phyloP scores from a whole-genome alignment of 1,140 invertebrate genomes.

The Amphibalanus amphitrite region DNA sequence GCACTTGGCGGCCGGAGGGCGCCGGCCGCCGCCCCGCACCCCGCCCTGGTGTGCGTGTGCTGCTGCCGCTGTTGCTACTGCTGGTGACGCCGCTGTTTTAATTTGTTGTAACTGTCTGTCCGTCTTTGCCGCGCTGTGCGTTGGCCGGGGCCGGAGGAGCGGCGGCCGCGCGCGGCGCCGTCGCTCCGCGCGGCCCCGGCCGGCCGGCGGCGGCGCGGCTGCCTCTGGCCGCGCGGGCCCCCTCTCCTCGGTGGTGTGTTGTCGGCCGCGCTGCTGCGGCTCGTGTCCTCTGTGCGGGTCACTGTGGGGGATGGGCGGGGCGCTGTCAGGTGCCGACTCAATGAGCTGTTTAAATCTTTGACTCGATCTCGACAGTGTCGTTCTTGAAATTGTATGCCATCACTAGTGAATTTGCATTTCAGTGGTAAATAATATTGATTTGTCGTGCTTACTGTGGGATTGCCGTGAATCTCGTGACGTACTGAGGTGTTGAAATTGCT shows the following conservation, averaged over 20 bases:
- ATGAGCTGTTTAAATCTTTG: not conserved
- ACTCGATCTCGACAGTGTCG: not conserved
- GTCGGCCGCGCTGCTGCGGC: not conserved
- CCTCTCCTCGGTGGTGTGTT: not conserved
- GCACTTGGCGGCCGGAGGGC: too few species aligned
- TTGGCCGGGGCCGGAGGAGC: not conserved
- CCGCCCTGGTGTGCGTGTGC: not conserved
- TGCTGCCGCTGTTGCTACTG: too few species aligned
- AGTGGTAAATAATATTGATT: not conserved
- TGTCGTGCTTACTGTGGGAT: not conserved
- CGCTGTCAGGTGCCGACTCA: not conserved
- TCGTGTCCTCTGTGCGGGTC: not conserved
- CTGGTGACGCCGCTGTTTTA: not conserved
- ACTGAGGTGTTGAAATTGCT: not conserved
- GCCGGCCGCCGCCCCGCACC: too few species aligned
- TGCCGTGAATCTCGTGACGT: not conserved
- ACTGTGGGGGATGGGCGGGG: not conserved
- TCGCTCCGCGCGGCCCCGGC: too few species aligned
- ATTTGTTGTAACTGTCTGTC: not conserved
- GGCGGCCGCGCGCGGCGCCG: too few species aligned
- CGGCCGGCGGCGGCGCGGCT: too few species aligned
- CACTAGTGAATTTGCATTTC: constrained; percentile 1
- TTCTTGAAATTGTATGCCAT: constrained; percentile 2
- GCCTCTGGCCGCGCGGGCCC: not conserved
- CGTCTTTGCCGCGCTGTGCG: not conserved